A percentile compares a stretch with the other conserved stretches of the same genome.
Conservation (phyloP, 2,797 vertebrate species). For the Gymnothorax reevesii region DNA sequence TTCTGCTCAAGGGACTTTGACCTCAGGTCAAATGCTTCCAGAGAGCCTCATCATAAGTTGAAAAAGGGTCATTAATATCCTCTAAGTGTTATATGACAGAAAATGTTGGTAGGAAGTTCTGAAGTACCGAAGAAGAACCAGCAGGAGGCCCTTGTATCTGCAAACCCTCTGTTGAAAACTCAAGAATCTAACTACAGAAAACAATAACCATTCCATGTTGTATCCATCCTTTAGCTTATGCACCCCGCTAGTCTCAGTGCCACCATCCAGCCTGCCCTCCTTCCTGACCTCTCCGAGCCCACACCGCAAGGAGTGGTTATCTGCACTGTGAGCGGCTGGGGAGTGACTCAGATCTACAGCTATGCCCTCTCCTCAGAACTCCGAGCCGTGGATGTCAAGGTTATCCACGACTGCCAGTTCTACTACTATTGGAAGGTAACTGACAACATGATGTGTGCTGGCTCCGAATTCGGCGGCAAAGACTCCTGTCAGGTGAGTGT, state of each 20-base stretch:
- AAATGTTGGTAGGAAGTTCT: too few relatives aligned
- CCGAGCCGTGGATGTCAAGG: slow-evolving; percentile 65
- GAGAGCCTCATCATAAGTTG: too few relatives aligned
- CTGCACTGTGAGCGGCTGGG: slow-evolving; percentile 77
- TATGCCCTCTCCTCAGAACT: slow-evolving; percentile 65
- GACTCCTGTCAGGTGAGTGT: slow-evolving; percentile 75
- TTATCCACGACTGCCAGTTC: slow-evolving; percentile 64
- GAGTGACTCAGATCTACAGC: slow-evolving; percentile 65
- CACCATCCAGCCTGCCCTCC: slow-evolving; percentile 40
- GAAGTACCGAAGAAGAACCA: too few relatives aligned
- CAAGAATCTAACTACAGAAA: not conserved
- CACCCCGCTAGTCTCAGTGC: slow-evolving; percentile 57
- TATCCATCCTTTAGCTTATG: slow-evolving; percentile 58
- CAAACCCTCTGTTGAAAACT: not conserved
- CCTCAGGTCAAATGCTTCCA: too few relatives aligned
- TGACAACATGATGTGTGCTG: slow-evolving; percentile 75
- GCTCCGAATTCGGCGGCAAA: slow-evolving; percentile 65
- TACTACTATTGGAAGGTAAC: slow-evolving; percentile 74
- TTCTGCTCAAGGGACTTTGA: too few relatives aligned
- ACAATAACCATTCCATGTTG: not conserved
- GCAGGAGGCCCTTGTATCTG: too few relatives aligned
- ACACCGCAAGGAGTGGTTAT: slow-evolving; percentile 27
- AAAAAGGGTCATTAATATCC: too few relatives aligned
- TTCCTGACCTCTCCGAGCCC: slow-evolving; percentile 46
- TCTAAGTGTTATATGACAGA: too few relatives aligned